Conservation (phyloP, 2,113 vertebrate species). For the Pterocles burchelli region DNA sequence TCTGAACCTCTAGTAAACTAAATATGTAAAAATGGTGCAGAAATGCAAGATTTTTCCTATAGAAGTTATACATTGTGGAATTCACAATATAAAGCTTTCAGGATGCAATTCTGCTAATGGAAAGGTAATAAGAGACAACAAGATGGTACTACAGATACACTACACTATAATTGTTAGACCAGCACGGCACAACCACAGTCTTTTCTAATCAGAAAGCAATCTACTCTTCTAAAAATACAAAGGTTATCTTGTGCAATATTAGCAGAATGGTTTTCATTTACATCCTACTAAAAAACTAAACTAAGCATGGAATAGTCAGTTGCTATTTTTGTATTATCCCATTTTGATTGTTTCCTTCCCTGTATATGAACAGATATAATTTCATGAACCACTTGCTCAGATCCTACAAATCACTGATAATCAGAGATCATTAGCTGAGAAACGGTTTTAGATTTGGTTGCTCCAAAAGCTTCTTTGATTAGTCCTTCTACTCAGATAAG, state of each 20-base stretch:
- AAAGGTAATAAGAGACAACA: background rate
- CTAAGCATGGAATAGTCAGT: background rate
- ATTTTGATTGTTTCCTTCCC: background rate
- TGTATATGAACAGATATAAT: background rate
- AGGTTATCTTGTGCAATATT: background rate
- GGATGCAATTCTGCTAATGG: background rate
- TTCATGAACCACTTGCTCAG: background rate
- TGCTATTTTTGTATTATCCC: background rate
- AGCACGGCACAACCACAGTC: background rate
- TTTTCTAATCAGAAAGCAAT: background rate
- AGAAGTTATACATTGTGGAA: background rate
- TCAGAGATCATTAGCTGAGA: background rate
- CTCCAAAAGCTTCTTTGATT: background rate
- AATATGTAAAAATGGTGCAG: background rate
- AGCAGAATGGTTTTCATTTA: background rate
- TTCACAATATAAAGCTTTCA: background rate
- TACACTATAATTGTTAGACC: background rate
- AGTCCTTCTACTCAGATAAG: background rate
- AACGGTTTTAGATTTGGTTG: background rate
- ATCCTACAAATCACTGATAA: background rate
- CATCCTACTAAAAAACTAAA: background rate
- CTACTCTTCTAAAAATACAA: background rate
- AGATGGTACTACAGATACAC: background rate
- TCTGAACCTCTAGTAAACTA: background rate
- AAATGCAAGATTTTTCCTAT: background rate